Evolutionary conservation across 1,140 invertebrate genomes (phyloP).

Genomic region (Sesamia nonagrioides): DNA sequence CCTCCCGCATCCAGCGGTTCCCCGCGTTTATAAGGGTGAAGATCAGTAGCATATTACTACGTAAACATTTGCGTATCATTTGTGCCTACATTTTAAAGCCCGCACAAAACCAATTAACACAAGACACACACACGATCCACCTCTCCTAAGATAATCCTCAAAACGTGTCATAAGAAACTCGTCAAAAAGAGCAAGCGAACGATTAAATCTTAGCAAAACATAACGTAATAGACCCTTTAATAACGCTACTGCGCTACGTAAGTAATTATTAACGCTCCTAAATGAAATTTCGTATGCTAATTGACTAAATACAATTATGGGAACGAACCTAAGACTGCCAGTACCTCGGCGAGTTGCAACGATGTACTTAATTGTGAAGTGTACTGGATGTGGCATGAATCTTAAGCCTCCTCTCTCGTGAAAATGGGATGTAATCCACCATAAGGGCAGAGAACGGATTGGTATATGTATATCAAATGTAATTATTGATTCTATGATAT

Average conservation of each 20-base stretch:
- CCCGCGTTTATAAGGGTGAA: too few species aligned
- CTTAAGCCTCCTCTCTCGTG: too few species aligned
- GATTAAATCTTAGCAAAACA: slow-evolving; percentile 45
- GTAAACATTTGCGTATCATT: too few species aligned
- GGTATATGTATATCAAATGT: too few species aligned
- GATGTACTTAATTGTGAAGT: slow-evolving; percentile 51
- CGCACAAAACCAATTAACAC: background rate
- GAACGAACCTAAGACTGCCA: slow-evolving; percentile 73
- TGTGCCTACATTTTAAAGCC: too few species aligned
- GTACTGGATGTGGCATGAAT: slow-evolving; percentile 22
- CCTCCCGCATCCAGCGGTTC: too few species aligned
- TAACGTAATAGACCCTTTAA: slow-evolving; percentile 54
- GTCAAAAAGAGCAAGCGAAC: slow-evolving; percentile 32
- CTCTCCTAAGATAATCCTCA: background rate
- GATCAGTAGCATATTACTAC: too few species aligned
- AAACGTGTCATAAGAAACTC: slow-evolving; percentile 23
- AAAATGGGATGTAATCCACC: too few species aligned
- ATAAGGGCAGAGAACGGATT: too few species aligned
- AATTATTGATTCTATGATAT: too few species aligned
- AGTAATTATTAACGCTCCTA: slow-evolving; percentile 73
- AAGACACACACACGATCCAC: background rate
- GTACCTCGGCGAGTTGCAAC: slow-evolving; percentile 52
- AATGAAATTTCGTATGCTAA: slow-evolving; percentile 86
- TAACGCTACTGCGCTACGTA: slow-evolving; percentile 53
- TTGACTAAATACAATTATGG: slow-evolving; percentile 84